phyloP scores from a whole-genome alignment of 1,140 invertebrate genomes.

The Portunus trituberculatus region DNA sequence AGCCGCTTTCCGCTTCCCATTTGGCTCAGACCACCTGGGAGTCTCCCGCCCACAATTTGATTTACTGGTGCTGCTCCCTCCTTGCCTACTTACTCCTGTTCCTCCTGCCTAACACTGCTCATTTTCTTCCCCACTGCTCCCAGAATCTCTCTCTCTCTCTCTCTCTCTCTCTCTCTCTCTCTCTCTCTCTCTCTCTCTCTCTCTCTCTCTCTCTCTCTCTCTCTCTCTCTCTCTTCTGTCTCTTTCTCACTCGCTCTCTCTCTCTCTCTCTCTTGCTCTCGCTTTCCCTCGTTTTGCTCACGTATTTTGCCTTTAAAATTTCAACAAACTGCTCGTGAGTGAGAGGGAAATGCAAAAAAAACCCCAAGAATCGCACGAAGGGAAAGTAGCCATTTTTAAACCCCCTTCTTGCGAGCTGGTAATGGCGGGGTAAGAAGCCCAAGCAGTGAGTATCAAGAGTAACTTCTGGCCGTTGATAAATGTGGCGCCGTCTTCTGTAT shows the following conservation, averaged over 20 bases:
- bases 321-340: background rate
- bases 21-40: background rate
- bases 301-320: too few species aligned
- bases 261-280: background rate
- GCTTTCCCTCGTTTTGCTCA: background rate
- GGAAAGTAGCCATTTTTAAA: background rate
- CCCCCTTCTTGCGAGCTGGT: background rate
- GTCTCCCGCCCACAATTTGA: background rate
- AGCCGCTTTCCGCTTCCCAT: background rate
- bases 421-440: background rate
- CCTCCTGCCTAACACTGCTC: background rate
- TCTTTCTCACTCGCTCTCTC: background rate
- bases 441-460: background rate
- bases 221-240: background rate
- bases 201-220: constrained; percentile 6
- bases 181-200: constrained; percentile 5
- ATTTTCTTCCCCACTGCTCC: background rate
- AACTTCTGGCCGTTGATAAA: background rate
- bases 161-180: background rate
- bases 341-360: background rate
- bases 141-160: background rate
- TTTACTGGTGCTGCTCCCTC: background rate
- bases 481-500: constrained; percentile 7
- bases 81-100: background rate
- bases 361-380: background rate